phyloP scores from a whole-genome alignment of 2,113 vertebrate genomes.

The Salminus brasiliensis region DNA sequence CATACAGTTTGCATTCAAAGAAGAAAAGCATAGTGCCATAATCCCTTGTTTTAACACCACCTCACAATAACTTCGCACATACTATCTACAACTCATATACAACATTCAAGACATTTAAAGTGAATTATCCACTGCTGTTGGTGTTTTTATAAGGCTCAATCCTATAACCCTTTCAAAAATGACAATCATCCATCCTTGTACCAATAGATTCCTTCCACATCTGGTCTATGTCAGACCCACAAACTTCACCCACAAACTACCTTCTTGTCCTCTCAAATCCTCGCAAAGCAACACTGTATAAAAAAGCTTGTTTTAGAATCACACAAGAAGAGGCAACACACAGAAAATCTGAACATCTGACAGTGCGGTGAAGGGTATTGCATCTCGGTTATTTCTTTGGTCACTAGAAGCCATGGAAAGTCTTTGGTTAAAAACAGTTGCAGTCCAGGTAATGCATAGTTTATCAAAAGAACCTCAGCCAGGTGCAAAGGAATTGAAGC shows the following conservation, averaged over 20 bases:
- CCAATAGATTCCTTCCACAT: constrained; percentile 23
- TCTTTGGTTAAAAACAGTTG: constrained; percentile 65
- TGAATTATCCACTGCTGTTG: neutral
- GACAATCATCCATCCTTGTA: neutral
- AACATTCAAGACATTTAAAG: neutral
- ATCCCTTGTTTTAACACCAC: neutral
- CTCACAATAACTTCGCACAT: neutral
- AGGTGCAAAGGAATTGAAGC: constrained; percentile 28
- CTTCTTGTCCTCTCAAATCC: constrained; percentile 31
- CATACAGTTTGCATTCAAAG: neutral
- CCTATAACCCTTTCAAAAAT: constrained; percentile 22
- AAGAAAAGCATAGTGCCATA: neutral
- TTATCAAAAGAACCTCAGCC: constrained; percentile 41
- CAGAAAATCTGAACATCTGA: constrained; percentile 41
- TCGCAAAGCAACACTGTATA: constrained; percentile 29
- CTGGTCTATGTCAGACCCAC: constrained; percentile 50
- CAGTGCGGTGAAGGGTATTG: constrained; percentile 48
- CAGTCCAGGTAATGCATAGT: constrained; percentile 51
- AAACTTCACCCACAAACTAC: constrained; percentile 39
- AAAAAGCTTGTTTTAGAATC: constrained; percentile 23
- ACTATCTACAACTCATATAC: neutral
- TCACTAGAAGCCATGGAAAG: constrained; percentile 46
- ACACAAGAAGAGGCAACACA: constrained; percentile 1
- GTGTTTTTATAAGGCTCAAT: constrained; percentile 9
- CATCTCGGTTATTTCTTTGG: constrained; percentile 61